These are phyloP conservation scores for Ceyx melanurus DNA, from an alignment of 2,113 vertebrate genomes.

Conservation along the genomic window DNA sequence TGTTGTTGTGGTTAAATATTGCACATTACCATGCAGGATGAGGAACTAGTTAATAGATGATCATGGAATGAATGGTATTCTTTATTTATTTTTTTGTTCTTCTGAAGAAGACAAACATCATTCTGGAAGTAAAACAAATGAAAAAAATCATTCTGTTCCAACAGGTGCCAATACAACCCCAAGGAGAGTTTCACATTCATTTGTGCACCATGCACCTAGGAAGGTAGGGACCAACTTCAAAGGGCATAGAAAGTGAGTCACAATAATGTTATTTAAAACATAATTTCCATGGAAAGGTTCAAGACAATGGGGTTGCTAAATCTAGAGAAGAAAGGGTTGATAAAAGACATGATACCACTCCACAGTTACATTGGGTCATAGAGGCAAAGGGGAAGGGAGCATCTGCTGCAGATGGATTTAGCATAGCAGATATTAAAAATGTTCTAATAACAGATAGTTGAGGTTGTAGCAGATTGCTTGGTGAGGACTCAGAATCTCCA, in stretches of 20 bases:
- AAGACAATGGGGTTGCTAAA: neutral
- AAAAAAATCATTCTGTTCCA: neutral
- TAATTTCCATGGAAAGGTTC: neutral
- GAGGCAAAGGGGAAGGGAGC: neutral
- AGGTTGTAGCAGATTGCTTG: neutral
- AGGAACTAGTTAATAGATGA: slow-evolving; percentile 31
- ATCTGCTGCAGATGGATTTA: neutral
- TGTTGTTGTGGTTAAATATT: neutral
- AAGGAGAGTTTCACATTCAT: neutral
- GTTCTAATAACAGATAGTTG: neutral
- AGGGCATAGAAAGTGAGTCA: neutral
- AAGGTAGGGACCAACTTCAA: neutral
- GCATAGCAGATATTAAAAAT: neutral
- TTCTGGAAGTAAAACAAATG: neutral
- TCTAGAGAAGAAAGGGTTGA: neutral
- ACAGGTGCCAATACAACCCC: neutral
- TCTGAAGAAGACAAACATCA: neutral
- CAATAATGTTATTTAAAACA: neutral
- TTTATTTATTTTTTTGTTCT: neutral
- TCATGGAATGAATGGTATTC: neutral
- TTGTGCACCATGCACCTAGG: neutral
- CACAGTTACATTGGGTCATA: neutral
- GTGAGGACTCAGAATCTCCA: neutral
- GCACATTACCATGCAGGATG: neutral
- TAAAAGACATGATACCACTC: rapidly evolving